Base-by-base conservation (phyloP, 2,888 invertebrate species). In the Clitarchus hookeri region DNA sequence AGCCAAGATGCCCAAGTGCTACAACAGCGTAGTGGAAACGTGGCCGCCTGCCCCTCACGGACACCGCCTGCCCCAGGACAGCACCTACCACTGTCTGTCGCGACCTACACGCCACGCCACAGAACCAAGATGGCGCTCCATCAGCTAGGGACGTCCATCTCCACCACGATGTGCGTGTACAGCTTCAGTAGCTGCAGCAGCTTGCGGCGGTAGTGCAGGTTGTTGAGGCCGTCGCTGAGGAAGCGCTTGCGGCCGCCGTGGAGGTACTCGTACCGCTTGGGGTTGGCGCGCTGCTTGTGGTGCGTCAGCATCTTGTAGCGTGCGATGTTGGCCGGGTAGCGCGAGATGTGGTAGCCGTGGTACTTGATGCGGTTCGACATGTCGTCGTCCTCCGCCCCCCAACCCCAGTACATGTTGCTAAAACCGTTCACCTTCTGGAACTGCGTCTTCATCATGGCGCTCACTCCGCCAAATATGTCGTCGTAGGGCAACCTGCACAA, bases 301-400 rank as follows among this genome's bases (percentile, higher is more conserved):
- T 99, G 99, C 89, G 95, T 95, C 88, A 99, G 93, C 99, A 99
- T 99, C 88, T 96, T 97, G 92, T 99, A 99, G 54, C 98, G 94
- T 0, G 99, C 99, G 88, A 99, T 95, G 87, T 96, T 96, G 89
- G 96, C 94, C 84, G 98, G 97, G 91, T 99, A 99, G 89, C 99
- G 94, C 26, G 97, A 96, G 91, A 99, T 97, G 91, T 97, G 97
- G 88, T 97, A 95, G 88, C 96, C 96, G 89, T 95, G 95, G 91
- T 94, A 95, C 90, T 94, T 94, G 85, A 93, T 93, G 53, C 91
- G 89, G 91, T 96, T 96, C 78, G 96, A 96, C 97, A 99, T 97
- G 90, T 99, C 99, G 90, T 99, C 99, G 91, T 99, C 99, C 91
- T 99, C 99, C 0, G 97, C 98, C 16, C 99, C 99, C 99, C 99